Percentiles rank a stretch among this genome's conserved stretches.
Conservation (phyloP, 35 echinoderm and acorn worm genomes). For the Stichopus chloronotus region DNA sequence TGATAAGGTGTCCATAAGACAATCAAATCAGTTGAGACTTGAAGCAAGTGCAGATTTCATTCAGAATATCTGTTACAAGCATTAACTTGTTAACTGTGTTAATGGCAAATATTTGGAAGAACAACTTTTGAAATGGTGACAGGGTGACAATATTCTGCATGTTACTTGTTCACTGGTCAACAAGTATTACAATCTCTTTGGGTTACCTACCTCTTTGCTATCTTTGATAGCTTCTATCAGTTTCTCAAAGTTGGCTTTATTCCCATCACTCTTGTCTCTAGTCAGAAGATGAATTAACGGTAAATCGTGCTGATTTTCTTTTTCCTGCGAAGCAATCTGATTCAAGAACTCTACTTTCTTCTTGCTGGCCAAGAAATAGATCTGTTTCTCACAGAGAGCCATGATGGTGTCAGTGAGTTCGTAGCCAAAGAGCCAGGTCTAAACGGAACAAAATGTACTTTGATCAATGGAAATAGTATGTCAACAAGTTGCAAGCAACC, state of each 20-base stretch:
- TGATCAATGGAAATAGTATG: not conserved
- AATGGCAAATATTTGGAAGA: too few relatives aligned
- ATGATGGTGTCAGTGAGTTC: slow-evolving; percentile 93
- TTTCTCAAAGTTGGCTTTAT: slow-evolving; percentile 90
- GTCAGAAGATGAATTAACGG: slow-evolving; percentile 79
- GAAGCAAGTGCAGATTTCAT: too few relatives aligned
- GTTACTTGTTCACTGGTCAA: too few relatives aligned
- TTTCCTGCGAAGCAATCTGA: slow-evolving; percentile 80
- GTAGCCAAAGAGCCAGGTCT: slow-evolving; percentile 99
- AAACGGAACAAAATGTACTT: not conserved
- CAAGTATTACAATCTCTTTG: too few relatives aligned
- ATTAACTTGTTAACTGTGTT: too few relatives aligned
- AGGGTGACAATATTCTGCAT: too few relatives aligned
- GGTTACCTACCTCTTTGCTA: slow-evolving; percentile 72
- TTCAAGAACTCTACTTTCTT: slow-evolving; percentile 95
- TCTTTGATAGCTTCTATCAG: slow-evolving; percentile 72
- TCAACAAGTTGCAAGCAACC: too few relatives aligned
- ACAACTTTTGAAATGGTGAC: too few relatives aligned
- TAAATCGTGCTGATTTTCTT: slow-evolving; percentile 91
- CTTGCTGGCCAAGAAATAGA: slow-evolving; percentile 95
- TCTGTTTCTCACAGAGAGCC: slow-evolving; percentile 81
- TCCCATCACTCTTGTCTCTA: slow-evolving; percentile 81
- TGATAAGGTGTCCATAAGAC: too few relatives aligned
- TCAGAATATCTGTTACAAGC: too few relatives aligned
- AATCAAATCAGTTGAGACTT: too few relatives aligned